A percentile compares a stretch with the other conserved stretches of the same genome.
Conservation (phyloP, 2,888 invertebrate genomes). For the Celastrina argiolus region DNA sequence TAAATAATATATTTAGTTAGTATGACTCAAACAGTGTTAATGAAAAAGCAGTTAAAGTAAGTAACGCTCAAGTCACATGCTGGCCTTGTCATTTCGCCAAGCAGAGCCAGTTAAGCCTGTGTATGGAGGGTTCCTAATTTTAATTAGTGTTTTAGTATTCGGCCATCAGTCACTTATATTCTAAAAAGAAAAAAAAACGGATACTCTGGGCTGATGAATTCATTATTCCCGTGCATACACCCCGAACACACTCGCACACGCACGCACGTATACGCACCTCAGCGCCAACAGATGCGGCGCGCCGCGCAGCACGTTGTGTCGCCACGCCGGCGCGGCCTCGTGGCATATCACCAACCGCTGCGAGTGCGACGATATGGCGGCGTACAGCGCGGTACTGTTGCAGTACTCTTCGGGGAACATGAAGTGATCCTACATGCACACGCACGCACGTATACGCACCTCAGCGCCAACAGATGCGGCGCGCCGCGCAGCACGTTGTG, state of each 20-base stretch:
- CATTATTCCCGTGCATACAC: too few relatives aligned
- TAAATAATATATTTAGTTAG: too few relatives aligned
- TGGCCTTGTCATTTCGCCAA: too few relatives aligned
- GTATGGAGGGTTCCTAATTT: too few relatives aligned
- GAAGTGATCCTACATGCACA: conserved; percentile 88
- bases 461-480: conserved; percentile 92
- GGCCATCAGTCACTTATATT: too few relatives aligned
- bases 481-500: conserved; percentile 88
- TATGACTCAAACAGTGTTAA: too few relatives aligned
- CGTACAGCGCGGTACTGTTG: conserved; percentile 85
- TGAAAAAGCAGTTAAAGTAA: too few relatives aligned
- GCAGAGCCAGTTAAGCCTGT: too few relatives aligned
- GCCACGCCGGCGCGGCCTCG: conserved; percentile 90
- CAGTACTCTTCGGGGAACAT: conserved; percentile 96
- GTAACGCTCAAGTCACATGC: too few relatives aligned
- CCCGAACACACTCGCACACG: neutral
- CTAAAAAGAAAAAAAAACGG: too few relatives aligned
- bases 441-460: conserved; percentile 74
- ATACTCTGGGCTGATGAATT: too few relatives aligned
- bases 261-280: conserved; percentile 80
- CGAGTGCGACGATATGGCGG: conserved; percentile 90
- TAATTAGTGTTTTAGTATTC: too few relatives aligned
- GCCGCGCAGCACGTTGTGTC: conserved; percentile 84
- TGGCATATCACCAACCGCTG: conserved; percentile 96
- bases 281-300: conserved; percentile 93